Percentiles rank a stretch among this genome's conserved stretches.
phyloP scores from a whole-genome alignment of 2,797 vertebrate genomes.

The Phaenicophaeus curvirostris region DNA sequence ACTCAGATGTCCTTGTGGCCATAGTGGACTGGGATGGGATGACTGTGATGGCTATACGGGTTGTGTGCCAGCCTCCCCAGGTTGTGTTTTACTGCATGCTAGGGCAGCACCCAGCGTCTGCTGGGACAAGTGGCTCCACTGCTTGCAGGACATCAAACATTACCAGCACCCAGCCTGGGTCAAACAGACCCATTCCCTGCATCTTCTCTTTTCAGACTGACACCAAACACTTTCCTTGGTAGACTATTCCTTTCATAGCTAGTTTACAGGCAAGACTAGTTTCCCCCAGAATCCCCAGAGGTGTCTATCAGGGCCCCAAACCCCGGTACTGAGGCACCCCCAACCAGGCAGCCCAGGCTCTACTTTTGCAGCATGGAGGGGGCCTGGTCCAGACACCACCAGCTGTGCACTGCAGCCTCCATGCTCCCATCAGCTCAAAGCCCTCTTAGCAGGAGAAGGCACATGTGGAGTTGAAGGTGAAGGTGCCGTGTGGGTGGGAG shows the following conservation, averaged over 20 bases:
- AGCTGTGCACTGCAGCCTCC: neutral
- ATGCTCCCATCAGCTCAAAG: fast-evolving
- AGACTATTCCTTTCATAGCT: neutral
- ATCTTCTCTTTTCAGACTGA: neutral
- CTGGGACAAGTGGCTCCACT: neutral
- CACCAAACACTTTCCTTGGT: neutral
- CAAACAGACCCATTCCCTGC: neutral
- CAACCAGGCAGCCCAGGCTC: neutral
- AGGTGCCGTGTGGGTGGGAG: fast-evolving
- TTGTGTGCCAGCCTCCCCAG: neutral
- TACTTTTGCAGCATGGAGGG: fast-evolving
- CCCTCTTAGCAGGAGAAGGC: neutral
- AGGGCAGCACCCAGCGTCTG: neutral
- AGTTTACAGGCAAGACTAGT: neutral
- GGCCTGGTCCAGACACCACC: fast-evolving
- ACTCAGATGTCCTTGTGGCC: neutral
- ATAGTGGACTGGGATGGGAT: neutral
- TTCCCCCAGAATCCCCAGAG: neutral
- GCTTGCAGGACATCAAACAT: neutral
- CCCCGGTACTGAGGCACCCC: neutral
- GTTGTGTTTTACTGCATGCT: neutral
- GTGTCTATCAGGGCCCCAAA: neutral
- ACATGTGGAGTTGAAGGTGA: neutral
- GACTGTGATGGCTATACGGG: neutral
- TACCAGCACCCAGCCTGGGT: neutral